Evolutionary conservation across 2,888 invertebrate genomes (phyloP), one percentile per base, ranked within the genome.

Genomic region (Eilema griseolum): DNA sequence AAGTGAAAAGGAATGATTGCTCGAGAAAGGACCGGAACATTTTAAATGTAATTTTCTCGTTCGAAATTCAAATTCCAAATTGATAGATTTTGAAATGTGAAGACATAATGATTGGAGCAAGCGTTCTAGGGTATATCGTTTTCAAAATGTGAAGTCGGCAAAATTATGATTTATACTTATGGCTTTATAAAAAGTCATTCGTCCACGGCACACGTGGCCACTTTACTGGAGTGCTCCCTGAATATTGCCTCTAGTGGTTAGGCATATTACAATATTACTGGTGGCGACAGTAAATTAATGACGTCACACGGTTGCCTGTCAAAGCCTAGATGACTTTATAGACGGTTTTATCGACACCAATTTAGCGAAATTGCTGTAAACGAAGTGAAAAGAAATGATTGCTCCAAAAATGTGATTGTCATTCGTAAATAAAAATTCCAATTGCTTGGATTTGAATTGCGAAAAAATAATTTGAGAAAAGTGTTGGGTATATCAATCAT

Each of bases 271-370:
- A 33, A 4, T 33, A 8, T 4, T 33, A 8, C 5, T 33, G 33
- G 10, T 33, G 33, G 8, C 33, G 10, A 33, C 56, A 70, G 71
- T 46, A 69, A 73, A 67, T 76, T 72, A 73, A 76, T 70, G 65
- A 65, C 67, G 73, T 73, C 70, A 78, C 33, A 70, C 66, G 46
- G 67, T 41, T 41, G 14, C 11, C 37, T 61, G 64, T 71, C 72
- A 74, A 73, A 73, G 79, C 73, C 16, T 28, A 71, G 61, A 80
- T 61, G 24, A 24, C 0, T 76, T 76, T 73, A 14, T 24, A 14
- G 69, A 59, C 52, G 60, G 52, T 33, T 23, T 70, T 69, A 73
- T 78, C 76, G 70, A 69, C 67, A 56, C 37, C 46, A 20, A 69
- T 63, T 26, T 73, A 68, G 59, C 31, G 65, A 41, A 71, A 67